Conservation (phyloP, 2,113 vertebrate genomes). For the Sinocyclocheilus grahami region DNA sequence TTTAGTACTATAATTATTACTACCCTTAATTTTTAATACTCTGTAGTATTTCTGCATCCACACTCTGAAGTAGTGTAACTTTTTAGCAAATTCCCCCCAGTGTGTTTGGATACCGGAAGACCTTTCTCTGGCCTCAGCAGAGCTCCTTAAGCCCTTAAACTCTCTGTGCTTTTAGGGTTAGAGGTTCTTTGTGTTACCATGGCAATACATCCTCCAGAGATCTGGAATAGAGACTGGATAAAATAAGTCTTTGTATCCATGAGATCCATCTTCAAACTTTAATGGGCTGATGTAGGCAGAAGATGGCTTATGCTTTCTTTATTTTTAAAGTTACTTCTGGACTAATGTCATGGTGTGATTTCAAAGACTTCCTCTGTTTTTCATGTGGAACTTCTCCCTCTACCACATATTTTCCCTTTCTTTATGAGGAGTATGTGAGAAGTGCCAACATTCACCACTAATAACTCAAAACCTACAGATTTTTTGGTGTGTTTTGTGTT, state of each 20-base stretch:
- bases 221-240: slow-evolving; percentile 20
- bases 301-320: background rate
- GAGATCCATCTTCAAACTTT: slow-evolving; percentile 27
- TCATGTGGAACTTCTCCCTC: slow-evolving; percentile 19
- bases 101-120: background rate
- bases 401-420: background rate
- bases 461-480: background rate
- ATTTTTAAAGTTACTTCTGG: background rate
- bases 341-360: slow-evolving; percentile 19
- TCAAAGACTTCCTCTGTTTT: slow-evolving; percentile 45
- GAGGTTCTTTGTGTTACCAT: slow-evolving; percentile 21
- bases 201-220: slow-evolving; percentile 26
- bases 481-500: background rate
- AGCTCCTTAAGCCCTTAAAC: slow-evolving; percentile 3
- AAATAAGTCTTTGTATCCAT: background rate
- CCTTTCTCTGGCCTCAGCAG: slow-evolving; percentile 14
- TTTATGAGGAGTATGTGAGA: background rate
- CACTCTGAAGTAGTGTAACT: background rate
- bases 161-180: slow-evolving; percentile 23
- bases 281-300: background rate
- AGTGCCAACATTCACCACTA: background rate
- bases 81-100: background rate
- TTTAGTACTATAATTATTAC: background rate
- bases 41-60: background rate
- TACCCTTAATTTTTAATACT: background rate